Evolutionary conservation across 2,888 invertebrate genomes (phyloP).

Genomic region (Ferrisia virgata): DNA sequence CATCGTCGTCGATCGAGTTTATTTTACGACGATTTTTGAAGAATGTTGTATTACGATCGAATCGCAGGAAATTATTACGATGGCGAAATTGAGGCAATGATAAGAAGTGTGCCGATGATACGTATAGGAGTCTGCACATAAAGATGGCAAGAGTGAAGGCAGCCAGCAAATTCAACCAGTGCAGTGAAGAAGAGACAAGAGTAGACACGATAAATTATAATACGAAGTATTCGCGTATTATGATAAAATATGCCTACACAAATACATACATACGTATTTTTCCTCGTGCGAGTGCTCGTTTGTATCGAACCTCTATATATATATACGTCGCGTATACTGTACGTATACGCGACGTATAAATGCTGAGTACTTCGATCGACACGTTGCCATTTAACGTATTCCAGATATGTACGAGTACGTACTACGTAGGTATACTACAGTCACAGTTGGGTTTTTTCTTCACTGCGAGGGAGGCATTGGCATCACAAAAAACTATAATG

Average conservation of each 20-base stretch:
- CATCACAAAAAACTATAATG: too few relatives aligned
- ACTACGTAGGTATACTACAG: too few relatives aligned
- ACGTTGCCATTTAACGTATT: background rate
- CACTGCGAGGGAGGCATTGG: too few relatives aligned
- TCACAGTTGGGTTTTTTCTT: background rate
- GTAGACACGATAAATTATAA: background rate
- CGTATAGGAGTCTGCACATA: background rate
- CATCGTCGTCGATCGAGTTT: background rate
- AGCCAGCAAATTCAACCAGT: background rate
- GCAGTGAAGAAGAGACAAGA: background rate
- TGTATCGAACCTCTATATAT: background rate
- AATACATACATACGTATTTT: too few relatives aligned
- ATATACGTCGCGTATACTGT: background rate
- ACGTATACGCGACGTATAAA: background rate
- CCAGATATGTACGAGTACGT: slow-evolving; percentile 17
- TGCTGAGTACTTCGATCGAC: background rate
- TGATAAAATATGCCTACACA: too few relatives aligned
- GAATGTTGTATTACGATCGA: background rate
- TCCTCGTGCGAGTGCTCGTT: background rate
- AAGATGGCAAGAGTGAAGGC: background rate
- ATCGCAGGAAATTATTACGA: background rate
- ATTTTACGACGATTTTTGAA: background rate
- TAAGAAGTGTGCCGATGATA: background rate
- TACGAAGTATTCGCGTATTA: background rate
- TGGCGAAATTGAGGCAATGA: background rate